Evolutionary conservation across 2,888 invertebrate species (phyloP), one percentile per base, ranked within the genome.

Genomic region (Tigriopus californicus): DNA sequence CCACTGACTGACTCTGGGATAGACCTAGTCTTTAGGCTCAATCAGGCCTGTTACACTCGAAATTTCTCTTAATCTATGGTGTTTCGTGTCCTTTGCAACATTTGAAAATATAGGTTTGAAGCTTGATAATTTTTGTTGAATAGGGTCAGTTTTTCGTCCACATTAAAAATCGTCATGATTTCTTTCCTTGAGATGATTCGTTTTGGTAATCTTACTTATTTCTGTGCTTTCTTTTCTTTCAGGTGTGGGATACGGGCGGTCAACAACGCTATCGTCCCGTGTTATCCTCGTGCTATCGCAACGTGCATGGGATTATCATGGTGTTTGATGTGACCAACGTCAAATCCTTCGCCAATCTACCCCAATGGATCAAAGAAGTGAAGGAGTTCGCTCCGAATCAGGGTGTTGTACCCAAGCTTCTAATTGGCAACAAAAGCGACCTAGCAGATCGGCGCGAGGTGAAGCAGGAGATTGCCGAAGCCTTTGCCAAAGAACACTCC

Each of bases 161-260:
- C n/a, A n/a, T n/a, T n/a, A n/a, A n/a, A n/a, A n/a, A n/a, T n/a
- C n/a, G n/a, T n/a, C n/a, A n/a, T n/a, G n/a, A n/a, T n/a, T n/a
- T n/a, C n/a, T n/a, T n/a, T n/a, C n/a, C n/a, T n/a, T n/a, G n/a
- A n/a, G n/a, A n/a, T n/a, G n/a, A n/a, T n/a, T n/a, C n/a, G n/a
- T n/a, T n/a, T n/a, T n/a, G n/a, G n/a, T n/a, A n/a, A n/a, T n/a
- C 33, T 33, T 33, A 33, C 33, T 33, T 33, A 33, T 33, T 33
- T 33, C 46, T 44, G n/a, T 44, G 12, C 2, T 4, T 41, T n/a
- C 12, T 54, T 25, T 51, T 40, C n/a, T n/a, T 54, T 1, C 11
- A 56, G 56, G 56, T 56, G 13, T 56, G 56, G 56, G 56, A 56
- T 20, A 56, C 56, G 10, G 56, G 56, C 11, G 56, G 56, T 46